Conservation (phyloP, 1,140 invertebrate genomes). For the Leptoteleia sp. region DNA sequence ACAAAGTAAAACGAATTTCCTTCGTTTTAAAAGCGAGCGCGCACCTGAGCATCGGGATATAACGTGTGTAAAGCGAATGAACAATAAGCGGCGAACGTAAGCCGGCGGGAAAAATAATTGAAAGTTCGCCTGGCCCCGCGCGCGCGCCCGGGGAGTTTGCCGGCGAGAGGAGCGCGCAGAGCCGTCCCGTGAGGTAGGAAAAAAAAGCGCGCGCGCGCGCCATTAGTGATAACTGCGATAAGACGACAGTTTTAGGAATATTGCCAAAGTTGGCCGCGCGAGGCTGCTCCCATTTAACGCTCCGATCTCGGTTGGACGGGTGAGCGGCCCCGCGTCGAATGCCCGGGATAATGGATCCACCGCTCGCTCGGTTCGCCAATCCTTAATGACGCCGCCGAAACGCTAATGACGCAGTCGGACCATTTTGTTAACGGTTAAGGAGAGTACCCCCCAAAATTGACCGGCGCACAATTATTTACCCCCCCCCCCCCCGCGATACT, state of each 20-base stretch:
- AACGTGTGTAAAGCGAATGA: conserved; percentile 33
- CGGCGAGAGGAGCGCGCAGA: conserved; percentile 3
- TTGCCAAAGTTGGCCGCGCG: conserved; percentile 40
- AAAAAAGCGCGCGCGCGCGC: conserved; percentile 24
- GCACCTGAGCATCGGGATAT: conserved; percentile 51
- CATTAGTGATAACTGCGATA: conserved; percentile 23
- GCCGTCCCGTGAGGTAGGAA: no score
- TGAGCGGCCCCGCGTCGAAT: conserved; percentile 21
- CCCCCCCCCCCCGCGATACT: conserved; percentile 8
- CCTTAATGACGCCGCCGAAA: conserved; percentile 37
- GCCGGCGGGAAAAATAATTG: conserved; percentile 35
- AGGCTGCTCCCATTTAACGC: conserved; percentile 32
- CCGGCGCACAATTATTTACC: conserved; percentile 17
- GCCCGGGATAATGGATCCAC: conserved; percentile 40
- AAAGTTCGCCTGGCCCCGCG: no score
- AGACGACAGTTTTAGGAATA: conserved; percentile 46
- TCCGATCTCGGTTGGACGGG: conserved; percentile 28
- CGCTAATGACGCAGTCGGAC: conserved; percentile 36
- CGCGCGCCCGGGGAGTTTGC: conserved; percentile 4
- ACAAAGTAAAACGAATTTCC: conserved; percentile 43
- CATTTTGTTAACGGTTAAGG: conserved; percentile 41
- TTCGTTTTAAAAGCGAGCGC: conserved; percentile 34
- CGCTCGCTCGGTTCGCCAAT: conserved; percentile 28
- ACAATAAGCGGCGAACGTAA: conserved; percentile 17
- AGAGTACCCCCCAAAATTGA: conserved; percentile 12